Conservation (phyloP, 2,888 invertebrate genomes). For the Archips xylosteana region DNA sequence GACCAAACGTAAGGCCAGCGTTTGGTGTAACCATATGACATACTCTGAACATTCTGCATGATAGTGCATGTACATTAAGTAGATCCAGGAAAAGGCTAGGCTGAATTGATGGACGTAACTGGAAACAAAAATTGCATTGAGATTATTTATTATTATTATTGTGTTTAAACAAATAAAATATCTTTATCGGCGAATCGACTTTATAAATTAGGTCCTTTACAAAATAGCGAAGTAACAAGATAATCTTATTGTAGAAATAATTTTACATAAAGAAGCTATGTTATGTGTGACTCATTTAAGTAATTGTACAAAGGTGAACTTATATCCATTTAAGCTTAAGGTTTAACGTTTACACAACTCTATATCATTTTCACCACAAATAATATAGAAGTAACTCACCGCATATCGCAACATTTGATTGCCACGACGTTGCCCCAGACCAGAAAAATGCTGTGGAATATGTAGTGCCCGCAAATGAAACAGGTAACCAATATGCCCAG, state of each 20-base stretch:
- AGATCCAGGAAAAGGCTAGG: conserved; percentile 91
- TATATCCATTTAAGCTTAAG: no score
- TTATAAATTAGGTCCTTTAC: neutral
- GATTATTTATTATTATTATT: neutral
- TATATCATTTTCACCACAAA: no score
- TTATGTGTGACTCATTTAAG: no score
- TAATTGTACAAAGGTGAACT: no score
- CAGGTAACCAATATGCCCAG: conserved; percentile 85
- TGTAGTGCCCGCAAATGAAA: conserved; percentile 86
- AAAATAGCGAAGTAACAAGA: no score
- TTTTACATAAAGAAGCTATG: no score
- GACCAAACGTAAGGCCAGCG: conserved; percentile 92
- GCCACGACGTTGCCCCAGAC: conserved; percentile 87
- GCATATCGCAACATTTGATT: conserved; percentile 83
- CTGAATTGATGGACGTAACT: conserved; percentile 90
- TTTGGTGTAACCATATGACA: conserved; percentile 92
- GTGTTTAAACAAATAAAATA: no score
- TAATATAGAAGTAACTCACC: conserved; percentile 66
- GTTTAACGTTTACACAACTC: no score
- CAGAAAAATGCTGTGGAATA: conserved; percentile 85
- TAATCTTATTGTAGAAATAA: no score
- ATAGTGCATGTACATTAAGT: conserved; percentile 90
- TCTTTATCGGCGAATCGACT: neutral
- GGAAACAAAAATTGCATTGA: conserved; percentile 58
- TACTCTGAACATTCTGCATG: conserved; percentile 88